These are phyloP conservation scores for Caloenas nicobarica DNA, from an alignment of 2,113 vertebrate genomes.

Conservation along the genomic window DNA sequence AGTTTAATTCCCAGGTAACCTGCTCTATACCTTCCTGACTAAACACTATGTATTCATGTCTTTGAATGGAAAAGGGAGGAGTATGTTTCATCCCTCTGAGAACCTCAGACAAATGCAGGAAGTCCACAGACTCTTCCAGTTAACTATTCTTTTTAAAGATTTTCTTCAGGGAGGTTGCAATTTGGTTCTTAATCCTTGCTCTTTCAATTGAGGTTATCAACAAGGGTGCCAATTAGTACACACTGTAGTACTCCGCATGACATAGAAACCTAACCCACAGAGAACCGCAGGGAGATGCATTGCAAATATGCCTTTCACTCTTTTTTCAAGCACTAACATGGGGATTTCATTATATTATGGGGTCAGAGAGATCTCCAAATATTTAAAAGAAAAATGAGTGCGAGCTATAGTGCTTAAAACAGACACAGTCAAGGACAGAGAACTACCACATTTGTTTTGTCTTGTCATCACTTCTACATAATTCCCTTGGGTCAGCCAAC, in stretches of 20 bases:
- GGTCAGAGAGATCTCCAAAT: not conserved
- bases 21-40: not conserved
- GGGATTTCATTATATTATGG: slow-evolving; percentile 1
- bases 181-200: slow-evolving; percentile 21
- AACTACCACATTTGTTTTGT: not conserved
- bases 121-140: not conserved
- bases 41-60: not conserved
- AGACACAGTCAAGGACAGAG: not conserved
- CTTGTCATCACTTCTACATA: not conserved
- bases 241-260: not conserved
- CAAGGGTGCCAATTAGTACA: slow-evolving; percentile 3
- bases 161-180: not conserved
- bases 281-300: not conserved
- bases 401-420: not conserved
- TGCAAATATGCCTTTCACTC: not conserved
- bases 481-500: not conserved
- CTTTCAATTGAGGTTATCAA: slow-evolving; percentile 20
- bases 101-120: not conserved
- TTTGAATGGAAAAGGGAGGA: not conserved
- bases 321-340: not conserved
- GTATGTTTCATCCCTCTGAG: not conserved
- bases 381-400: not conserved
- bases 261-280: not conserved
- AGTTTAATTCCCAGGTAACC: not conserved
- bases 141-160: not conserved